Conservation (phyloP, 2,888 invertebrate species). For the Creontiades dilutus region DNA sequence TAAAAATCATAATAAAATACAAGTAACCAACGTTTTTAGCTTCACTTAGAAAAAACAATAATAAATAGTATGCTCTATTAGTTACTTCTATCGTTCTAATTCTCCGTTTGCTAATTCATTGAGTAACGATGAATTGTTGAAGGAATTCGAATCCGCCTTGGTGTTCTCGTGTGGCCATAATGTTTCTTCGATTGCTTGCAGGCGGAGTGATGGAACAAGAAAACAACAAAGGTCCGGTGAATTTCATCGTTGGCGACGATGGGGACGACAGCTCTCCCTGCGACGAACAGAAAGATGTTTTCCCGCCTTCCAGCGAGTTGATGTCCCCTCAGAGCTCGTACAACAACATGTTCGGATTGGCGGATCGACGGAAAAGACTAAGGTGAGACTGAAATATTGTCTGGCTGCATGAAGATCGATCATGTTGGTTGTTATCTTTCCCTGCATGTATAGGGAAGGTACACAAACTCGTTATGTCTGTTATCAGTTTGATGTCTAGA, state of each 20-base stretch:
- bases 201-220: slow-evolving; percentile 70
- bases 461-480: too few species aligned
- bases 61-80: too few species aligned
- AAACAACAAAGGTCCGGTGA: slow-evolving; percentile 73
- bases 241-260: slow-evolving; percentile 76
- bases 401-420: too few species aligned
- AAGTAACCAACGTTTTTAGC: too few species aligned
- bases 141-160: background rate
- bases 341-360: slow-evolving; percentile 78
- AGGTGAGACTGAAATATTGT: slow-evolving; percentile 77
- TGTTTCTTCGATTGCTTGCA: slow-evolving; percentile 22
- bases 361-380: slow-evolving; percentile 79
- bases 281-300: slow-evolving; percentile 77
- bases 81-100: too few species aligned
- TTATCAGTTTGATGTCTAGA: too few species aligned
- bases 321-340: slow-evolving; percentile 77
- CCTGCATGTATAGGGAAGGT: too few species aligned
- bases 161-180: background rate
- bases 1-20: too few species aligned
- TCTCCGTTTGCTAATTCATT: too few species aligned
- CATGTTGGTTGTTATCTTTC: too few species aligned
- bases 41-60: too few species aligned
- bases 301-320: slow-evolving; percentile 76
- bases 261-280: slow-evolving; percentile 72
- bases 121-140: background rate